These are phyloP conservation scores for Heterodera filipjevi DNA, from an alignment of 2,888 invertebrate genomes.

Conservation along the genomic window DNA sequence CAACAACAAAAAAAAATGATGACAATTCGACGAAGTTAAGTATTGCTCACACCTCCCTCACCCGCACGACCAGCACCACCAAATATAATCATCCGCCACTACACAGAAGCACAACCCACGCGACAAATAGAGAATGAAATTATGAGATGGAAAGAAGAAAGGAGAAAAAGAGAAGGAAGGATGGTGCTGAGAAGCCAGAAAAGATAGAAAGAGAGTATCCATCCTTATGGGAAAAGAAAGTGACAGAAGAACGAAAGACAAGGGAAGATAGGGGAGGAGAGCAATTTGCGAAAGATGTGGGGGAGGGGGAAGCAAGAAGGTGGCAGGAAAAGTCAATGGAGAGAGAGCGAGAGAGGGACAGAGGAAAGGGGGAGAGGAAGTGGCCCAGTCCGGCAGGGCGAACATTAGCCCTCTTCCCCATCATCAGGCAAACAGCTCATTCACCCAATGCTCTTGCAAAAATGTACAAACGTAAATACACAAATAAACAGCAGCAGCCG, in stretches of 20 bases:
- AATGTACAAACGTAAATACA: too few relatives aligned
- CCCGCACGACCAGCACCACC: neutral
- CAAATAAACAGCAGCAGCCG: too few relatives aligned
- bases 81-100: neutral
- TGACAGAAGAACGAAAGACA: neutral
- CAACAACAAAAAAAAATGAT: neutral
- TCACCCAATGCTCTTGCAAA: too few relatives aligned
- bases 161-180: neutral
- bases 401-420: too few relatives aligned
- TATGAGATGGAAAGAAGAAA: neutral
- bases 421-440: too few relatives aligned
- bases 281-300: neutral
- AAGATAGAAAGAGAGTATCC: neutral
- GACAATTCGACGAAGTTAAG: neutral
- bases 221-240: neutral
- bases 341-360: neutral
- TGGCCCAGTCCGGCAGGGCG: too few relatives aligned
- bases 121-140: constrained; percentile 6
- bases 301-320: neutral
- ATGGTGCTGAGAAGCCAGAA: neutral
- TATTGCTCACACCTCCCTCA: neutral
- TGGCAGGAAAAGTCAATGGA: neutral
- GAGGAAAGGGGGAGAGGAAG: neutral
- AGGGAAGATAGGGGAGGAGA: neutral
- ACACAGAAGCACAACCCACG: neutral